These are phyloP conservation scores for Pasiphila rectangulata DNA, from an alignment of 2,888 invertebrate genomes.

Conservation along the genomic window DNA sequence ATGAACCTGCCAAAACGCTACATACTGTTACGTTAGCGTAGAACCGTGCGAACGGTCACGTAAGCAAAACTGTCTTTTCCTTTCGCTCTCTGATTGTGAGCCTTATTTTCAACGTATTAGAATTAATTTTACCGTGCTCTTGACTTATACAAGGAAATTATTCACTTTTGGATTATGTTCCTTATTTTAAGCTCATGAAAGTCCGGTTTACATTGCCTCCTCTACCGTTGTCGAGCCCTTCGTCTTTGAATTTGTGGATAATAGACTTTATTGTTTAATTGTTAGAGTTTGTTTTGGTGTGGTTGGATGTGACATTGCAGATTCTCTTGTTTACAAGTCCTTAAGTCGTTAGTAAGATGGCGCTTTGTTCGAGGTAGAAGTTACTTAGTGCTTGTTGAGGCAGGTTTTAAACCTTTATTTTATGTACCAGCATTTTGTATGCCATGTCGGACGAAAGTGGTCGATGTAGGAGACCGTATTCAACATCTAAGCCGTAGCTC, in stretches of 20 bases:
- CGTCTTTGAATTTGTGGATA: background rate
- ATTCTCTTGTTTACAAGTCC: slow-evolving; percentile 6
- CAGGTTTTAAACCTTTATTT: background rate
- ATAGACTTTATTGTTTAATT: background rate
- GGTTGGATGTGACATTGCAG: slow-evolving; percentile 4
- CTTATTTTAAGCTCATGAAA: too few relatives aligned
- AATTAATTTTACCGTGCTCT: slow-evolving; percentile 13
- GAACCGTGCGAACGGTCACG: slow-evolving; percentile 31
- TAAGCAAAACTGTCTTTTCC: slow-evolving; percentile 24
- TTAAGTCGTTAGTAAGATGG: slow-evolving; percentile 4
- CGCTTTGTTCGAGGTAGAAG: slow-evolving; percentile 13
- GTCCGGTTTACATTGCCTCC: too few relatives aligned
- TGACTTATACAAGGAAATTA: too few relatives aligned
- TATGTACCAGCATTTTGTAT: background rate
- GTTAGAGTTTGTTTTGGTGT: slow-evolving; percentile 8
- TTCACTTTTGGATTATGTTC: too few relatives aligned
- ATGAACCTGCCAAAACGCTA: slow-evolving; percentile 19
- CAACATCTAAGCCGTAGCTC: too few relatives aligned
- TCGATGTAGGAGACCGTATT: too few relatives aligned
- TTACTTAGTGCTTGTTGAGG: slow-evolving; percentile 10
- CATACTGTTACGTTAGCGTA: slow-evolving; percentile 24
- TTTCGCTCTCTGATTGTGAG: slow-evolving; percentile 11
- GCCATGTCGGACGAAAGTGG: too few relatives aligned
- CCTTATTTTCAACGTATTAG: slow-evolving; percentile 4
- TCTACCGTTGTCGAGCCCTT: slow-evolving; percentile 16